A percentile compares a stretch with the other conserved stretches of the same genome.
Evolutionary conservation across 2,113 vertebrate genomes (phyloP).

Genomic region (Gasterosteus nipponicus): DNA sequence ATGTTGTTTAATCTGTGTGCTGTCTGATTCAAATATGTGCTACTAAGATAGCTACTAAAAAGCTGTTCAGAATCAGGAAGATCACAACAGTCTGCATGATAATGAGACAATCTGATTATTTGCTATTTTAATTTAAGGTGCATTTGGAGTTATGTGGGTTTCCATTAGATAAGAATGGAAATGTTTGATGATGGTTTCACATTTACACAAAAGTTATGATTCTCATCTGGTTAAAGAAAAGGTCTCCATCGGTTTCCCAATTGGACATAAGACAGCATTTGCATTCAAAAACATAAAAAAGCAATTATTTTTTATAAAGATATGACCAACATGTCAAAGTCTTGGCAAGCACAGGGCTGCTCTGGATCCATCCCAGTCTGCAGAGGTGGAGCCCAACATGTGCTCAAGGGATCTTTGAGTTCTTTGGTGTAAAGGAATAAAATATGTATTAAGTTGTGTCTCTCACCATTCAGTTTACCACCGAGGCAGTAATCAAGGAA

Average conservation of each 20-base stretch:
- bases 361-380: constrained; percentile 24
- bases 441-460: neutral
- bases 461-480: neutral
- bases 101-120: neutral
- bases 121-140: neutral
- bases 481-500: neutral
- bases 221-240: neutral
- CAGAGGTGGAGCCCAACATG: constrained; percentile 2
- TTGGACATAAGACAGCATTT: constrained; percentile 1
- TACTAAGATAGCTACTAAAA: neutral
- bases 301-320: constrained; percentile 18
- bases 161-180: neutral
- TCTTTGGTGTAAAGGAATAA: neutral
- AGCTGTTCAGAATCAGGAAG: neutral
- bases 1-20: neutral
- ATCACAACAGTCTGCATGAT: neutral
- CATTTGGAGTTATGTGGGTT: neutral
- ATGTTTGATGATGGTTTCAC: neutral
- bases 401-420: neutral
- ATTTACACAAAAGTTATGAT: neutral
- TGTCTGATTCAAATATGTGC: neutral
- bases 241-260: neutral
- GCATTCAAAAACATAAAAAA: constrained; percentile 36
- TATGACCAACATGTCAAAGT: constrained; percentile 33
- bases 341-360: neutral